phyloP scores from a whole-genome alignment of 2,113 vertebrate genomes.

The Ceratotherium simum region DNA sequence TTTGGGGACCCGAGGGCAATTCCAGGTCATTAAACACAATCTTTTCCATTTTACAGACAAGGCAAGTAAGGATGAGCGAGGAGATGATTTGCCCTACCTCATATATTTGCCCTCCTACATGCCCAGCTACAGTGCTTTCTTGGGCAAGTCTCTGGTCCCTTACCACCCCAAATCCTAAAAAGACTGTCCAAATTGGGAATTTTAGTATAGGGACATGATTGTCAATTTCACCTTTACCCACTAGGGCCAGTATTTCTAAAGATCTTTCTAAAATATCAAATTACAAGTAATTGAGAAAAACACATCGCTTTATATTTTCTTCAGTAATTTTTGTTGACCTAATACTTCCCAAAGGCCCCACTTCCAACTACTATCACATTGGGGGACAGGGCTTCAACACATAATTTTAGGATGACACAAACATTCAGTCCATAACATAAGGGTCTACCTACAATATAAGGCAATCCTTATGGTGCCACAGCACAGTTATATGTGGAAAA shows the following conservation, averaged over 20 bases:
- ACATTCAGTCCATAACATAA: not conserved
- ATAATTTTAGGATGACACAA: not conserved
- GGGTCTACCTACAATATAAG: not conserved
- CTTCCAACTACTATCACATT: not conserved
- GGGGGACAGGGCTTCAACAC: not conserved
- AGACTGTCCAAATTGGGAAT: not conserved
- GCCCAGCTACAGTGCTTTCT: not conserved
- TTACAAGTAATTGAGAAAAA: not conserved
- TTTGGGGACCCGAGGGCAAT: not conserved
- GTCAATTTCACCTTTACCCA: not conserved
- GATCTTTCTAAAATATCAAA: not conserved
- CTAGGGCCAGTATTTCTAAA: not conserved
- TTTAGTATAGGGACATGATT: not conserved
- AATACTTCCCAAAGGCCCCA: not conserved
- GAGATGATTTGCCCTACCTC: not conserved
- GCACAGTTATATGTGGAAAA: not conserved
- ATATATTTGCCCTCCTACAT: not conserved
- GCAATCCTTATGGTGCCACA: not conserved
- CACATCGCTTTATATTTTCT: slow-evolving; percentile 28
- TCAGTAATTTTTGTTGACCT: not conserved
- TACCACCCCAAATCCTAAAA: not conserved
- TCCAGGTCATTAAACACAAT: not conserved
- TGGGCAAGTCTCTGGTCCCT: not conserved
- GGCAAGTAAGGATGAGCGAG: not conserved
- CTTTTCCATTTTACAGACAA: slow-evolving; percentile 32